Conservation (phyloP, 2,797 vertebrate genomes). For the Poecilia picta region DNA sequence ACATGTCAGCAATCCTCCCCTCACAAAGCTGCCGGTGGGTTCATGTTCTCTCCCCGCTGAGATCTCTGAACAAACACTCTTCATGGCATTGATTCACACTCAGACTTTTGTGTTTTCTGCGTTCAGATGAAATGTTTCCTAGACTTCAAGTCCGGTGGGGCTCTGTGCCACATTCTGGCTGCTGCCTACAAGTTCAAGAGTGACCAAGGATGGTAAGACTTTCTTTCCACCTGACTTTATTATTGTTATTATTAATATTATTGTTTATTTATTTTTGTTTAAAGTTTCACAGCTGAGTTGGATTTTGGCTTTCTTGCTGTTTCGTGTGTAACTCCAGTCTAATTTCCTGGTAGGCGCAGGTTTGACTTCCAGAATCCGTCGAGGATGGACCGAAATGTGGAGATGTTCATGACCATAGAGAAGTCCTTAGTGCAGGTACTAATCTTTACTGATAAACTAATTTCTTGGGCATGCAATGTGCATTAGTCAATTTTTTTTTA, state of each 20-base stretch:
- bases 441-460: neutral
- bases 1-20: conserved; percentile 97
- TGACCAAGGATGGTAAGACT: conserved; percentile 96
- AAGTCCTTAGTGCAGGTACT: conserved; percentile 94
- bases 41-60: neutral
- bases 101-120: conserved; percentile 27
- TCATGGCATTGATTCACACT: neutral
- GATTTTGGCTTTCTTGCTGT: conserved; percentile 41
- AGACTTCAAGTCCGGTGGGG: conserved; percentile 96
- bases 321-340: conserved; percentile 79
- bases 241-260: too few relatives aligned
- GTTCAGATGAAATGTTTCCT: conserved; percentile 95
- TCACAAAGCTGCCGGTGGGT: conserved; percentile 92
- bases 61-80: neutral
- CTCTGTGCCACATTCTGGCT: conserved; percentile 95
- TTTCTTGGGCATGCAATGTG: neutral
- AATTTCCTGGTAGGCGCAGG: conserved; percentile 90
- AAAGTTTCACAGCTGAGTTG: conserved; percentile 4
- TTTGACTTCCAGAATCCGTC: conserved; percentile 99
- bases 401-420: conserved; percentile 99
- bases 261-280: neutral
- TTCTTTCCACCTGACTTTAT: conserved; percentile 53
- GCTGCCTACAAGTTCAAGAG: conserved; percentile 99
- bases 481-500: neutral
- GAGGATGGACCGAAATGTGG: conserved; percentile 97